Evolutionary conservation across 2,888 invertebrate genomes (phyloP), one percentile per base, ranked within the genome.

Genomic region (Yponomeuta sedellus): DNA sequence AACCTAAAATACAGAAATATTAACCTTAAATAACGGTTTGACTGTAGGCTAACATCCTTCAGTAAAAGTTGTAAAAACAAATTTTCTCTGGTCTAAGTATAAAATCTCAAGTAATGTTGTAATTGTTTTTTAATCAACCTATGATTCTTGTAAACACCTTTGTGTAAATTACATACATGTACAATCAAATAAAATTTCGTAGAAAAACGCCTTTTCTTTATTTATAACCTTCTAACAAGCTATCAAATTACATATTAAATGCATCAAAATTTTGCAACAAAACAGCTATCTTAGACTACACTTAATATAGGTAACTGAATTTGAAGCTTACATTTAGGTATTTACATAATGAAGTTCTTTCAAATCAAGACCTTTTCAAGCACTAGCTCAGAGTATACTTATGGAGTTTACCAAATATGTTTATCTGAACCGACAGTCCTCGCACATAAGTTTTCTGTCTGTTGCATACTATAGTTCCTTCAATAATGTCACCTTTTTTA

Each of bases 401-500:
- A 77, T 93, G 92, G 73, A 76, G 91, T 74, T 92, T 93, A 64
- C 92, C 92, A 78, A 93, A 93, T 69, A 94, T 87, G 75, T 92
- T 91, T 69, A 97, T 93, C 68, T 93, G 92, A 64, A 97, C 93
- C 58, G 94, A 92, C 57, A 97, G 83, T 25, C 96, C 95, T 73
- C 97, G 89, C 0, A 95, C 93, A 85, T 97, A 96, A 72, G 94
- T 94, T 70, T 92, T 92, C 74, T 95, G 94, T 73, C 97, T 93
- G 69, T 89, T 93, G 75, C 97, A 97, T 61, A 92, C 91, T n/a
- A 98, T 91, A 70, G 92, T 94, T 19, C 97, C 97, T 65, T 87
- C 77, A 44, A 93, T 78, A 5, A 88, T 65, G 69, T 93, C 92
- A 82, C 96, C 97, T 84, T 93, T 86, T 70, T 94, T 94, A 0